Evolutionary conservation across 2,113 vertebrate genomes (phyloP).

Genomic region (Lanius ludovicianus): DNA sequence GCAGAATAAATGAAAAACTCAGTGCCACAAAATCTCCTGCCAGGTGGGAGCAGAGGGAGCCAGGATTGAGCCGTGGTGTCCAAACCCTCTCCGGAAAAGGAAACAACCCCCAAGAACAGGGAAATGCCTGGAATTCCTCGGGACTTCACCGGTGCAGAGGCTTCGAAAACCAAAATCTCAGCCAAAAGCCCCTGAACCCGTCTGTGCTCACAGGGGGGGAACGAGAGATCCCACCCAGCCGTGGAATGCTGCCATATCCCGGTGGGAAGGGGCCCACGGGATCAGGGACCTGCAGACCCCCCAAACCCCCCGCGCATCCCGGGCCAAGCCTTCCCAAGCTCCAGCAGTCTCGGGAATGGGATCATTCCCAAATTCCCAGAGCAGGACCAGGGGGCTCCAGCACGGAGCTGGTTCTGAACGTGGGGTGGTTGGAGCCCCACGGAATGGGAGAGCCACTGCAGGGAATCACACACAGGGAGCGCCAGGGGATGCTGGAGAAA

Average conservation of each 20-base stretch:
- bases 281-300: too few species aligned
- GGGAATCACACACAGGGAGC: neutral
- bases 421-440: neutral
- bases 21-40: too few species aligned
- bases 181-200: neutral
- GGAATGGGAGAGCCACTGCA: neutral
- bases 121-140: neutral
- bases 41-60: neutral
- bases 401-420: neutral
- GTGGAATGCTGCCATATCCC: accelerated
- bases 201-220: neutral
- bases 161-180: neutral
- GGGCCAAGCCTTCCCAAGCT: too few species aligned
- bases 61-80: neutral
- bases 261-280: neutral
- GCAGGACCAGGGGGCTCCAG: neutral
- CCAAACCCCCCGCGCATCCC: neutral
- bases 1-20: neutral
- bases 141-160: neutral
- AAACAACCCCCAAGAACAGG: neutral
- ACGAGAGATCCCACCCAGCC: accelerated
- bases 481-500: neutral
- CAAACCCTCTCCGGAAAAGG: neutral
- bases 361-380: too few species aligned
- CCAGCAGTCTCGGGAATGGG: too few species aligned